Conservation (phyloP, 2,888 invertebrate genomes). For the Plebejus argus region DNA sequence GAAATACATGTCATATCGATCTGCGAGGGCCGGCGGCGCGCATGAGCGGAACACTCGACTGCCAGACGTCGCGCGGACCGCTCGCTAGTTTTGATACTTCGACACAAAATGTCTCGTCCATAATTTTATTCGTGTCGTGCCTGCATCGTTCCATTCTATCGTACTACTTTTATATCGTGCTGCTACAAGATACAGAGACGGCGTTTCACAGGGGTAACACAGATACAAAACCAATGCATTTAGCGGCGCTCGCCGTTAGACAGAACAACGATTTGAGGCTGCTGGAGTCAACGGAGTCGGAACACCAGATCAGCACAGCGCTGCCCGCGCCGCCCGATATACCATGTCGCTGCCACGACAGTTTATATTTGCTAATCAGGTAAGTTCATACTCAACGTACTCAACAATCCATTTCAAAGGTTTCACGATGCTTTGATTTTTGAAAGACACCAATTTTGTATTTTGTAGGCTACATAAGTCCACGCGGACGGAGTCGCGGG, state of each 20-base stretch:
- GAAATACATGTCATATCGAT: slow-evolving; percentile 17
- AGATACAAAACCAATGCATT: slow-evolving; percentile 65
- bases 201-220: slow-evolving; percentile 50
- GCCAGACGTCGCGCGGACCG: neutral
- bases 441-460: no score
- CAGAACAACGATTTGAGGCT: slow-evolving; percentile 52
- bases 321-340: slow-evolving; percentile 69
- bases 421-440: no score
- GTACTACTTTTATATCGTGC: slow-evolving; percentile 35
- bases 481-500: neutral
- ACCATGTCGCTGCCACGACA: slow-evolving; percentile 82
- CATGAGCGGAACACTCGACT: slow-evolving; percentile 28
- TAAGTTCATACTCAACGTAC: neutral
- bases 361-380: slow-evolving; percentile 75
- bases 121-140: slow-evolving; percentile 37
- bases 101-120: slow-evolving; percentile 40
- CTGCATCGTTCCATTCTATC: slow-evolving; percentile 42
- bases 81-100: slow-evolving; percentile 4
- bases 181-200: slow-evolving; percentile 59
- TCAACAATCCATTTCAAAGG: no score
- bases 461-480: neutral
- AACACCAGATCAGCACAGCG: slow-evolving; percentile 55
- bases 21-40: neutral
- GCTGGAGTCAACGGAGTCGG: slow-evolving; percentile 69
- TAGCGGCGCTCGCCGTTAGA: slow-evolving; percentile 63